Conservation (phyloP, 2,888 invertebrate genomes). For the Apamea epomidion region DNA sequence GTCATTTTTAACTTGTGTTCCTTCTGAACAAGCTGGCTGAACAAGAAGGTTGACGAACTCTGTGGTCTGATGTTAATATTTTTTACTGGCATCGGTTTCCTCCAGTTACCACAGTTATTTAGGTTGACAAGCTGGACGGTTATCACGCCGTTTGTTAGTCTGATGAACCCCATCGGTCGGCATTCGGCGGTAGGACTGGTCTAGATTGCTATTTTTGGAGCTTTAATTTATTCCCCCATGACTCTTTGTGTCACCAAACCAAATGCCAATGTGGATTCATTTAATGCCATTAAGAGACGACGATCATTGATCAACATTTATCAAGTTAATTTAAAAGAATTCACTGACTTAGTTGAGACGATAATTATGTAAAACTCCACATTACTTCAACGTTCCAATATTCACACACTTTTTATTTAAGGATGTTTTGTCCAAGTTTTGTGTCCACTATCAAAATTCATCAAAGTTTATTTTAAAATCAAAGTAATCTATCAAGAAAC, state of each 20-base stretch:
- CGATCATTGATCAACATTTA: not conserved
- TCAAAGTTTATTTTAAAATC: not conserved
- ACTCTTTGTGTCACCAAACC: not conserved
- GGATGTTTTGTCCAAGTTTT: not conserved
- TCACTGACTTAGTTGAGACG: not conserved
- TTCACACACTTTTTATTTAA: not conserved
- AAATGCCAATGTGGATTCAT: not conserved
- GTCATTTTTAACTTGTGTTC: not conserved
- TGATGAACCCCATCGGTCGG: not conserved
- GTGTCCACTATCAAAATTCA: not conserved
- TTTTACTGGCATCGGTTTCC: not conserved
- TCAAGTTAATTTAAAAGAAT: not conserved
- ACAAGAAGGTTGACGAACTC: not conserved
- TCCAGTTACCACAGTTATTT: constrained; percentile 9
- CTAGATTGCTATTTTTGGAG: not conserved
- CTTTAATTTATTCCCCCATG: not conserved
- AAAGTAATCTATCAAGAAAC: not conserved
- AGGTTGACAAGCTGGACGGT: constrained; percentile 13
- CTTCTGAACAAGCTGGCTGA: not conserved
- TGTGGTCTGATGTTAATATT: not conserved
- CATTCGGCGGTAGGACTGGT: not conserved
- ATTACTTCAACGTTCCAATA: not conserved
- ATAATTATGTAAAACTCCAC: not conserved
- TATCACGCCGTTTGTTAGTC: constrained; percentile 29
- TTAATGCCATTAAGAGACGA: not conserved